phyloP scores from a whole-genome alignment of 1,140 invertebrate species.

The Ceratosolen solmsi region DNA sequence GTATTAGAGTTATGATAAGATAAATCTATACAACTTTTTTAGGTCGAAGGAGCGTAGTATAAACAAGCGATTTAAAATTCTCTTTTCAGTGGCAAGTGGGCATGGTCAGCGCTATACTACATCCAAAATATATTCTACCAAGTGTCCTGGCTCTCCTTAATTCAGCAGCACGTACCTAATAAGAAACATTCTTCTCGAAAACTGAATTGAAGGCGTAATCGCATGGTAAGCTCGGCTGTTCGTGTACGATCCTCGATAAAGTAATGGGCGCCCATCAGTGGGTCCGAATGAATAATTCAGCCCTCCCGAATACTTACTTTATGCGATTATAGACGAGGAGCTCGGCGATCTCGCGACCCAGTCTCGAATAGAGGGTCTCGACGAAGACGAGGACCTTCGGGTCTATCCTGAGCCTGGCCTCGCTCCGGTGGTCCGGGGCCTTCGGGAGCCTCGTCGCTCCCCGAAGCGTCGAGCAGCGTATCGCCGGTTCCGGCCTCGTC shows the following conservation, averaged over 20 bases:
- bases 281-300: too few species aligned
- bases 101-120: too few species aligned
- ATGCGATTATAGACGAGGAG: constrained; percentile 93
- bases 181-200: neutral
- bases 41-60: too few species aligned
- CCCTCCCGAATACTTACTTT: constrained; percentile 80
- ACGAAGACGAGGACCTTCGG: constrained; percentile 95
- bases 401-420: constrained; percentile 87
- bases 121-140: too few species aligned
- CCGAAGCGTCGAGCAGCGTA: constrained; percentile 83
- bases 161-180: neutral
- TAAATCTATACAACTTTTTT: too few species aligned
- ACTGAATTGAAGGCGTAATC: neutral
- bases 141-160: too few species aligned
- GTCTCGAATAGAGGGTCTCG: constrained; percentile 93
- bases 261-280: too few species aligned
- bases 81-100: too few species aligned
- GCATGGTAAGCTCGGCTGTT: neutral
- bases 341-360: constrained; percentile 94
- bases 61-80: too few species aligned
- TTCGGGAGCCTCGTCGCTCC: constrained; percentile 75
- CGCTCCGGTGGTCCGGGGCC: constrained; percentile 86
- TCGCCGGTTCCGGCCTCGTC: constrained; percentile 83
- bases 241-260: too few species aligned
- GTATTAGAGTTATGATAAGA: too few species aligned